Evolutionary conservation across 2,797 vertebrate genomes (phyloP), one percentile per base, ranked within the genome.

Genomic region (Pitangus sulphuratus): DNA sequence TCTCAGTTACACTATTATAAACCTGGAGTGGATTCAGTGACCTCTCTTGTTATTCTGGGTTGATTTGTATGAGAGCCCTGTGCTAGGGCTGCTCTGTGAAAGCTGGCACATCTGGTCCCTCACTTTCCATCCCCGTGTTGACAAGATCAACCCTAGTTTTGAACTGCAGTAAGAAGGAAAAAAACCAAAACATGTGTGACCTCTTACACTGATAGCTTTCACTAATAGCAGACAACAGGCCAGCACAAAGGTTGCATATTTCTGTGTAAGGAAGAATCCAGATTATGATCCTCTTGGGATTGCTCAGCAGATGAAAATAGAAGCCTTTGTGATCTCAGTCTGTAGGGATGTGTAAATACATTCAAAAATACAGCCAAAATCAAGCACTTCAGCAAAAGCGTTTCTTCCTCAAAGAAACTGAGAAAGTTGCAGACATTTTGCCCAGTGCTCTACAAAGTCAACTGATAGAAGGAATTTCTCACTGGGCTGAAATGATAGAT

Each of bases 291-390:
- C 64, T 91, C 24, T 62, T 54, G 65, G 61, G 68, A 85, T 11
- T 71, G 37, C 39, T 39, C 19, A 87, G 42, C 39, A 81, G 72
- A 89, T 4, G 5, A 89, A 97, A 97, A 85, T 12, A 91, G 62
- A 71, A 92, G 26, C 24, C 54, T 86, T 88, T 94, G 50, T 60
- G 65, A 94, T 65, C 56, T 70, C 62, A 31, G 54, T 74, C 72
- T 86, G n/a, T 51, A 77, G 51, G 58, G 72, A 71, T 57, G 47
- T 33, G 25, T 76, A 89, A 93, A 91, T 66, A 50, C 16, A 37
- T 83, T 75, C 44, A n/a, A n/a, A n/a, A n/a, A n/a, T n/a, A n/a
- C n/a, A 82, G 64, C 50, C 58, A 91, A 93, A 96, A 85, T 42
- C 62, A 87, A 64, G 35, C 64, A 69, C 47, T 92, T 87, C 44